These are phyloP conservation scores for Rhea pennata DNA, from an alignment of 2,113 vertebrate genomes.

Conservation along the genomic window DNA sequence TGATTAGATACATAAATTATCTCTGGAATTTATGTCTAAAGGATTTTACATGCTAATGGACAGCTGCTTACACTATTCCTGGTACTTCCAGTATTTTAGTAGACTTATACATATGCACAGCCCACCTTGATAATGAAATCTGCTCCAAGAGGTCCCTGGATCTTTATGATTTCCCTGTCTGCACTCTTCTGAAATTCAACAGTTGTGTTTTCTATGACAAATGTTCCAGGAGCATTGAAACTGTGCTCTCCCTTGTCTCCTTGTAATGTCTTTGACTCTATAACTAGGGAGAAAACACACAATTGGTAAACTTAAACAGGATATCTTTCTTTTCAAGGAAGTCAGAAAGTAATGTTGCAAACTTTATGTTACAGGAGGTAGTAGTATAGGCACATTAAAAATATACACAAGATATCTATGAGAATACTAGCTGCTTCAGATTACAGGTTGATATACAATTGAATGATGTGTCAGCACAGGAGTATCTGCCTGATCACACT, in stretches of 20 bases:
- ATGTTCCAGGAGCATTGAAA: slow-evolving; percentile 79
- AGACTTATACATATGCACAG: not conserved
- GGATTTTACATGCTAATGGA: not conserved
- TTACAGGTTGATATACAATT: not conserved
- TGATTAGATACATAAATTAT: not conserved
- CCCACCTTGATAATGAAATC: slow-evolving; percentile 93
- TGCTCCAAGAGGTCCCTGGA: slow-evolving; percentile 84
- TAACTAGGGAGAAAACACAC: slow-evolving; percentile 73
- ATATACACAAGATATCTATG: not conserved
- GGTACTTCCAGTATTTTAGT: not conserved
- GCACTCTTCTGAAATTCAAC: slow-evolving; percentile 85
- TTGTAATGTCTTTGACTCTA: slow-evolving; percentile 87
- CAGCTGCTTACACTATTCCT: not conserved
- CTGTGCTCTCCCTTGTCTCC: slow-evolving; percentile 83
- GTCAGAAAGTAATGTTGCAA: not conserved
- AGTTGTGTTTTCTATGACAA: slow-evolving; percentile 86
- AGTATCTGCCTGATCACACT: not conserved
- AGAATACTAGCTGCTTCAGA: not conserved
- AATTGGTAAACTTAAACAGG: not conserved
- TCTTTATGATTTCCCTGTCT: slow-evolving; percentile 86
- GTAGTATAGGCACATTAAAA: not conserved
- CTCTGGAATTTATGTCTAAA: not conserved
- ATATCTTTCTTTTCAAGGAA: not conserved
- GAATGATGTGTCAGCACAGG: not conserved
- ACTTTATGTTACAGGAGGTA: not conserved